Percentiles rank a stretch among this genome's conserved stretches.
Evolutionary conservation across 2,888 invertebrate genomes (phyloP).

Genomic region (Tineola bisselliella): DNA sequence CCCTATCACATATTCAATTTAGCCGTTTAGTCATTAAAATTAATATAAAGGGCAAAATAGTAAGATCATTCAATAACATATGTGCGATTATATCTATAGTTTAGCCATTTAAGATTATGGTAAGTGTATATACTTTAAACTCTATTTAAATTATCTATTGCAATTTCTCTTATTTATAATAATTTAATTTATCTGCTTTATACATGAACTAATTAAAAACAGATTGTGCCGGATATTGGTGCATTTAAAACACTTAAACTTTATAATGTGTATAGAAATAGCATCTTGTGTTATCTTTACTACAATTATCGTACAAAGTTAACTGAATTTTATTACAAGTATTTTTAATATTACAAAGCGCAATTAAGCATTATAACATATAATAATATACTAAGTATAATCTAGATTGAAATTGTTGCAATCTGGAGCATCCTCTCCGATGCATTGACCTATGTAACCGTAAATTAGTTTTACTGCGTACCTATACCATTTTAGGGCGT

Average conservation of each 20-base stretch:
- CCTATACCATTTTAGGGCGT: not conserved
- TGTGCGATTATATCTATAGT: not conserved
- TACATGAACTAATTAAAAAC: too few species aligned
- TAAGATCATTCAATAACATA: too few species aligned
- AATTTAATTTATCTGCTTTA: too few species aligned
- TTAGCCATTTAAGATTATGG: not conserved
- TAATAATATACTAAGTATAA: not conserved
- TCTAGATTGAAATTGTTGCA: not conserved
- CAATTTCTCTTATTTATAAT: too few species aligned
- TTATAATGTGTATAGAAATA: not conserved
- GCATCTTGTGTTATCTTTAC: not conserved
- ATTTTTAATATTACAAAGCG: too few species aligned
- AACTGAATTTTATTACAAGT: too few species aligned
- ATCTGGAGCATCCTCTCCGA: not conserved
- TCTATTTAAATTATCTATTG: not conserved
- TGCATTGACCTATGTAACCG: not conserved
- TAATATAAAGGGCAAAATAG: not conserved
- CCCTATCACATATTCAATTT: too few species aligned
- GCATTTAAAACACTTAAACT: not conserved
- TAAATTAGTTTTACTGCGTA: not conserved
- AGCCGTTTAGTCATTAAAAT: too few species aligned
- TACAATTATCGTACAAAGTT: not conserved
- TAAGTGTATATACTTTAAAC: not conserved
- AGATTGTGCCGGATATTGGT: not conserved
- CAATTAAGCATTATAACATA: not conserved